These are phyloP conservation scores for Hassar affinis DNA, from an alignment of 2,113 vertebrate species.

Conservation along the genomic window DNA sequence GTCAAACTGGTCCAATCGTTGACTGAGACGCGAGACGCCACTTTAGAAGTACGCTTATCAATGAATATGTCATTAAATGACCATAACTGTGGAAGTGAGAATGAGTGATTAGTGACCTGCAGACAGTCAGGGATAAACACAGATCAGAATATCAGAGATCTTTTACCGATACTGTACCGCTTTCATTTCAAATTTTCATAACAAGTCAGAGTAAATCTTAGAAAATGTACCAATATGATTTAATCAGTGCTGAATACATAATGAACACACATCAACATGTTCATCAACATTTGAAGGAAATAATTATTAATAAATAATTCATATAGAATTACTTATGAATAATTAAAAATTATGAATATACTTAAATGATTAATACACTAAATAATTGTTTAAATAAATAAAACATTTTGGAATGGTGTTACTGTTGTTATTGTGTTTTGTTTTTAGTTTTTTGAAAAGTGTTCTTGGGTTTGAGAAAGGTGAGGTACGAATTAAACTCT, in stretches of 20 bases:
- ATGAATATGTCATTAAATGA: neutral
- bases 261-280: neutral
- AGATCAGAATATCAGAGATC: neutral
- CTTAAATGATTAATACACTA: neutral
- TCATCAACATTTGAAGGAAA: no score
- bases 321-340: no score
- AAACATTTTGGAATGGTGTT: neutral
- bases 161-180: neutral
- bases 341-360: no score
- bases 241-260: neutral
- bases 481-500: neutral
- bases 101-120: slow-evolving; percentile 3
- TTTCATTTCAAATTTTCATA: neutral
- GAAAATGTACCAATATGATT: neutral
- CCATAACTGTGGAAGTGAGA: neutral
- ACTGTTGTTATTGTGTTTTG: neutral
- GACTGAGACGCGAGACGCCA: neutral
- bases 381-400: neutral
- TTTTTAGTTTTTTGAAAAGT: neutral
- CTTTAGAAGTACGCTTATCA: neutral
- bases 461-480: neutral
- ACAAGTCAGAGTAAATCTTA: neutral
- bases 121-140: neutral
- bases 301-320: no score
- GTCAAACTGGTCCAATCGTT: slow-evolving; percentile 12